Conservation (phyloP, 2,888 invertebrate genomes). For the Arctia plantaginis region DNA sequence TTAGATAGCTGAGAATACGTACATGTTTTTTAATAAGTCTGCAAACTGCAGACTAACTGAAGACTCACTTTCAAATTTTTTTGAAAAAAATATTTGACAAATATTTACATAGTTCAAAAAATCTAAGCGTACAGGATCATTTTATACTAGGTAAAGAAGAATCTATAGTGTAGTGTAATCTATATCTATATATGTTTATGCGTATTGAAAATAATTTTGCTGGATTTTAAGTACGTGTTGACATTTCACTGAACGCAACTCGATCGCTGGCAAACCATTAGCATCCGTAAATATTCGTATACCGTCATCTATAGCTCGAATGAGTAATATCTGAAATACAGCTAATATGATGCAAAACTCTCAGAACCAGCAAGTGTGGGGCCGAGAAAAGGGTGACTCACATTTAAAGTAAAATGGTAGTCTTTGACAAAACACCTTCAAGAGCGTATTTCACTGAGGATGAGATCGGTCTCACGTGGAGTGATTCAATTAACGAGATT, state of each 20-base stretch:
- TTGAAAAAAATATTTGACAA: too few relatives aligned
- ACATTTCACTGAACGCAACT: constrained; percentile 45
- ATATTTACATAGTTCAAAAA: not conserved
- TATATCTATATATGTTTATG: too few relatives aligned
- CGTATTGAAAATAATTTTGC: not conserved
- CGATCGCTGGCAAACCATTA: constrained; percentile 51
- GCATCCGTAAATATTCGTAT: constrained; percentile 57
- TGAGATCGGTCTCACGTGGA: not conserved
- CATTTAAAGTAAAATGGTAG: not conserved
- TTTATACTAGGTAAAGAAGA: not conserved
- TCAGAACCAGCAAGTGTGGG: not conserved
- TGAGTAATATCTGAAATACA: constrained; percentile 48
- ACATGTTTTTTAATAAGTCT: too few relatives aligned
- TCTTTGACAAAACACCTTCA: not conserved
- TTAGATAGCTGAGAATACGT: too few relatives aligned
- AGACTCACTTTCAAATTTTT: too few relatives aligned
- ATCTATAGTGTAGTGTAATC: not conserved
- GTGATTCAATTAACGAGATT: too few relatives aligned
- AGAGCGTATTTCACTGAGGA: not conserved
- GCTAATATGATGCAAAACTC: not conserved
- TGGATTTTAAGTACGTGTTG: constrained; percentile 4
- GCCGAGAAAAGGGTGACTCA: not conserved
- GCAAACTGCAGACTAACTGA: too few relatives aligned
- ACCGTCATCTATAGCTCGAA: constrained; percentile 52
- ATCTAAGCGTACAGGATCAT: not conserved